Base-by-base conservation (phyloP, 2,888 invertebrate species). In the Polyommatus icarus region DNA sequence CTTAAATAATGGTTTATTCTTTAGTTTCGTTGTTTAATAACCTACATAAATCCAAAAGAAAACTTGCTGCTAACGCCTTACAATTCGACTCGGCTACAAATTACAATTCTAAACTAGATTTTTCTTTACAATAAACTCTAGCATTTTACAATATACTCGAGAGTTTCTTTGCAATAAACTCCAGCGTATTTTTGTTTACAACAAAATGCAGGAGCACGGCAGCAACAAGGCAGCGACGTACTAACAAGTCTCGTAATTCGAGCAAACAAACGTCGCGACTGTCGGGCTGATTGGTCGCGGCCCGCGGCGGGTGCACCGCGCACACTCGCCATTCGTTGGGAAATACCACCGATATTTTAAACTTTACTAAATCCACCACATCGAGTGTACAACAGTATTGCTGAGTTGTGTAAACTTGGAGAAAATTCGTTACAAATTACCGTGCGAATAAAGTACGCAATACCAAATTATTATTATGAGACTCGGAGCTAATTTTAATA, bases 211-310 rank as follows among this genome's bases (percentile, higher is more conserved):
- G 12, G 24, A 67, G 24, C 3, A 59, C 7, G 59, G 20, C 61
- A 15, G 61, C 61, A 46, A 46, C 46, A 3, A 10, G 46, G 46
- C 46, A 46, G 46, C 46, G 3, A 20, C 59, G 20, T 20, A 59
- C 59, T 67, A 67, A 67, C 61, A 67, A 67, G 61, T 5, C 61
- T n/a, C 61, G 61, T 67, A 67, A 67, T 67, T 67, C 61, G 61
- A 67, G 61, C 24, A 67, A 67, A 67, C 61, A 67, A 29, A 67
- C 24, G 61, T 29, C 61, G 76, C 71, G 57, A 76, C 24, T 78
- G 77, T 73, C 71, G 76, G 76, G 76, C 36, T 71, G 59, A 50
- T 61, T 61, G 75, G 73, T 71, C 40, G 79, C 80, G 78, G 80
- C 77, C 78, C 76, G 79, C 76, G 46, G 46, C 78, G 81, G 59